Evolutionary conservation across 2,888 invertebrate genomes (phyloP).

Genomic region (Homarus gammarus): DNA sequence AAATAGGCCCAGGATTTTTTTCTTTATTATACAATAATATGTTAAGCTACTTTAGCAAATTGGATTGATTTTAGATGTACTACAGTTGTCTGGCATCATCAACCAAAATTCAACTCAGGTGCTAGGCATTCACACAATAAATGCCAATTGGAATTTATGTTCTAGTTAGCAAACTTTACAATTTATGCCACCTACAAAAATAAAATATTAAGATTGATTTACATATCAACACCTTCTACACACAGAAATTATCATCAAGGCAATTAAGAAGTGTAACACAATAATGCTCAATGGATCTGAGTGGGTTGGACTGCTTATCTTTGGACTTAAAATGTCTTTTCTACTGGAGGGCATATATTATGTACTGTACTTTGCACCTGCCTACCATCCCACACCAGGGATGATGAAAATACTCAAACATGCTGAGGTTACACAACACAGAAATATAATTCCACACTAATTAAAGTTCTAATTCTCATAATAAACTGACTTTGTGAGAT

Average conservation of each 20-base stretch:
- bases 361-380: background rate
- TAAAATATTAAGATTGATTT: too few relatives aligned
- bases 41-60: too few relatives aligned
- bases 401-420: background rate
- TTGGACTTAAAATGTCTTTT: conserved; percentile 14
- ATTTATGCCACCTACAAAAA: too few relatives aligned
- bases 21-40: too few relatives aligned
- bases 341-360: conserved; percentile 4
- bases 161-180: too few relatives aligned
- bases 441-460: background rate
- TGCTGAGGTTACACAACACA: background rate
- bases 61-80: too few relatives aligned
- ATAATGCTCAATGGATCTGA: background rate
- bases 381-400: background rate
- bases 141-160: too few relatives aligned
- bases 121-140: too few relatives aligned
- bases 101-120: too few relatives aligned
- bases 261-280: background rate
- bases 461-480: background rate
- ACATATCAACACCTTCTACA: background rate
- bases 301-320: background rate
- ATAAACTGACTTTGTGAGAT: background rate
- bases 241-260: background rate
- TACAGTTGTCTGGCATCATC: too few relatives aligned
- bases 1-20: too few relatives aligned